Conservation (phyloP, 2,113 vertebrate genomes). For the Oreochromis tanganicae region DNA sequence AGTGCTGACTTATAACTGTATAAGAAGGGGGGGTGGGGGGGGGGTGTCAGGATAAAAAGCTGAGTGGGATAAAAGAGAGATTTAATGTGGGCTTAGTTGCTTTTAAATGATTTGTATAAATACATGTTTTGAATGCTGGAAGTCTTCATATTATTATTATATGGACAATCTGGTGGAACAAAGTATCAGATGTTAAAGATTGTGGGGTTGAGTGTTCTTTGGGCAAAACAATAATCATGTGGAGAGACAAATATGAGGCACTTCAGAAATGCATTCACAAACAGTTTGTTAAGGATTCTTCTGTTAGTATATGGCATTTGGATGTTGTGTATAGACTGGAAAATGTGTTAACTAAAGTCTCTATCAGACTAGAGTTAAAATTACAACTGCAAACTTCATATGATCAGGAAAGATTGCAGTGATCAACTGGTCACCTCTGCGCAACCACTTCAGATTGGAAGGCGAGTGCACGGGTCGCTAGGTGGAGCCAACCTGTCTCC, state of each 20-base stretch:
- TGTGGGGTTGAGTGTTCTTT: constrained; percentile 3
- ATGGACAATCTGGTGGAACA: constrained; percentile 27
- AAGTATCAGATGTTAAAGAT: constrained; percentile 25
- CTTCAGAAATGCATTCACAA: not conserved
- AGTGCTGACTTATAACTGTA: not conserved
- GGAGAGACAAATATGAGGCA: not conserved
- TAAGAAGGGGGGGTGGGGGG: not conserved
- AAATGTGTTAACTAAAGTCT: not conserved
- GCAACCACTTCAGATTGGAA: not conserved
- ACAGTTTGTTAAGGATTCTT: not conserved
- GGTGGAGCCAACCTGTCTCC: not conserved
- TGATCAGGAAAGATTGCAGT: not conserved
- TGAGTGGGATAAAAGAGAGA: constrained; percentile 29
- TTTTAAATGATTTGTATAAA: constrained; percentile 26
- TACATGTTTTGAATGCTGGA: constrained; percentile 23
- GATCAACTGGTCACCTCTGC: not conserved
- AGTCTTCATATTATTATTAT: constrained; percentile 20
- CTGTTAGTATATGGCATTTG: not conserved
- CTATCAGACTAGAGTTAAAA: not conserved
- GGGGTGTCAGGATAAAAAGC: not conserved
- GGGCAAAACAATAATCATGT: constrained; percentile 16
- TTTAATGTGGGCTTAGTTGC: constrained; percentile 22
- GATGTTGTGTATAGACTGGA: not conserved
- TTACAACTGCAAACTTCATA: not conserved
- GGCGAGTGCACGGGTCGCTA: not conserved